Evolutionary conservation across 2,888 invertebrate species (phyloP).

Genomic region (Alloscopus bannaensis): DNA sequence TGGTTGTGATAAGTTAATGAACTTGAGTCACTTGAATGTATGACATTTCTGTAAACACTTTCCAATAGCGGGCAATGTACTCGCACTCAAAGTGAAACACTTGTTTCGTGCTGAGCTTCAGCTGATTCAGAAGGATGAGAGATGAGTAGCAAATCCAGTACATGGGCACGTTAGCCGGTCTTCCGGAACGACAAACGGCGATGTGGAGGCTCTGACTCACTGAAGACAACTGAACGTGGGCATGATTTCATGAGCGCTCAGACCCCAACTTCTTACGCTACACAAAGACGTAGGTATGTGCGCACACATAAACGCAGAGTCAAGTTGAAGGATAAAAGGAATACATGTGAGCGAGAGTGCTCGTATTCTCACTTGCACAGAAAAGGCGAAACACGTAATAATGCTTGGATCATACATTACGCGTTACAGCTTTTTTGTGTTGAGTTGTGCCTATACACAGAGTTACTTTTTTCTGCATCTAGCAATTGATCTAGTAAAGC

Average conservation of each 20-base stretch:
- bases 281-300: not conserved
- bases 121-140: slow-evolving; percentile 15
- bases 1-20: too few relatives aligned
- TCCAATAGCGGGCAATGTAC: slow-evolving; percentile 38
- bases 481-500: not conserved
- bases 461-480: not conserved
- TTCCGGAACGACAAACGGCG: slow-evolving; percentile 58
- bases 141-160: not conserved
- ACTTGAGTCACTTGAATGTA: slow-evolving; percentile 2
- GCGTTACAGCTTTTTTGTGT: slow-evolving; percentile 15
- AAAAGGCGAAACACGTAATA: slow-evolving; percentile 27
- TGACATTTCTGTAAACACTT: slow-evolving; percentile 39
- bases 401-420: too few relatives aligned
- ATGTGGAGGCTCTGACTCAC: slow-evolving; percentile 68
- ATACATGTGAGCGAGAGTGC: too few relatives aligned
- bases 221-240: slow-evolving; percentile 60
- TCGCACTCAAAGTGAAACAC: slow-evolving; percentile 3
- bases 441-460: not conserved
- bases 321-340: slow-evolving; percentile 55
- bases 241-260: slow-evolving; percentile 40
- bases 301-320: slow-evolving; percentile 12
- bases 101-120: slow-evolving; percentile 6
- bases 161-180: slow-evolving; percentile 63
- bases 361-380: too few relatives aligned
- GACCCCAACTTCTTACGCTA: slow-evolving; percentile 8